Base-by-base conservation (phyloP, 2,888 invertebrate species). In the Quadroppia sp. region DNA sequence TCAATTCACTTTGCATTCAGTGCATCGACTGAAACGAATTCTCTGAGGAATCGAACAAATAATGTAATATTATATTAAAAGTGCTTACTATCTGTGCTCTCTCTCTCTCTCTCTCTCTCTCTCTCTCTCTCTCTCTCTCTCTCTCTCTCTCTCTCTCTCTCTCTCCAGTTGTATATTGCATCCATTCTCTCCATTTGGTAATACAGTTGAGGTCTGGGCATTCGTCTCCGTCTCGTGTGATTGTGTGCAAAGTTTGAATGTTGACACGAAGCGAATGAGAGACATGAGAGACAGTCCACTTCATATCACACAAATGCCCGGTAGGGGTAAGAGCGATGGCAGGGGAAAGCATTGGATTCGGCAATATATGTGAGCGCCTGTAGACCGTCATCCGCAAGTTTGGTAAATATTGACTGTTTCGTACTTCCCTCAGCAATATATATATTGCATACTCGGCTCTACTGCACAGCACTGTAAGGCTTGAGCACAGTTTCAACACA, bases 321-420 rank as follows among this genome's bases (percentile, higher is more conserved):
- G n/a, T 61, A 32, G 61, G 61, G 61, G 32, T 61, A 30, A 32
- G 28, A 2, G 32, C 32, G 28, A 61, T 30, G 15, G 61, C 30
- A 61, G 32, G 61, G 61, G 61, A 61, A 25, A 17, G 13, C 61
- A 61, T 30, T 28, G 56, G 56, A 61, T 61, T 13, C 6, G 25
- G 20, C 61, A 61, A 61, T 61, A 61, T 61, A 15, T 17, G 25
- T 20, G 9, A 48, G 15, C 6, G 9, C 61, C 61, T 61, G 61
- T 61, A 61, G 61, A 61, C 61, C 61, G 30, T 61, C 61, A 61
- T 61, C 61, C 61, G 61, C 61, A 61, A 61, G 61, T 61, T 61
- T 61, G 61, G 61, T 61, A 61, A 61, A 61, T 61, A 61, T 61
- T 61, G 30, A 30, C 61, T 9, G 32, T 53, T 53, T 53, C 25